Evolutionary conservation across 2,113 vertebrate species (phyloP).

Genomic region (Tragelaphus imberbis): DNA sequence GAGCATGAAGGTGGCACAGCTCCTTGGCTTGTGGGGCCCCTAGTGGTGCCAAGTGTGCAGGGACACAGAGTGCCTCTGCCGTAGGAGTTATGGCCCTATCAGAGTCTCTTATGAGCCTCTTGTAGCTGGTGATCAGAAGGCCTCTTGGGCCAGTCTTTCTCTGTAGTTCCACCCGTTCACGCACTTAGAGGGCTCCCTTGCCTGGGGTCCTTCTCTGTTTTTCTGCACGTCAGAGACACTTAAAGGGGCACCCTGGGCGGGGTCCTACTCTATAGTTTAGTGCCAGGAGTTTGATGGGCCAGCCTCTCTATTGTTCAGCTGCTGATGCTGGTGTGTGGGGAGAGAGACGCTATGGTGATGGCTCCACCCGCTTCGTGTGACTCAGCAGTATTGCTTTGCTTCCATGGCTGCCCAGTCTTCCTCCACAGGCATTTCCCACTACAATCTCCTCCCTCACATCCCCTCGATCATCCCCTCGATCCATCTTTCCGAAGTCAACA

Average conservation of each 20-base stretch:
- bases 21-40: background rate
- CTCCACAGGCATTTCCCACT: background rate
- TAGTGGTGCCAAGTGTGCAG: background rate
- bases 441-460: background rate
- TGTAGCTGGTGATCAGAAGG: background rate
- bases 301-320: background rate
- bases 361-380: fast-evolving
- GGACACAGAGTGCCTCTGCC: background rate
- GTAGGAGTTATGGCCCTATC: background rate
- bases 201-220: background rate
- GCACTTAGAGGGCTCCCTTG: background rate
- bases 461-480: background rate
- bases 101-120: background rate
- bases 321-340: background rate
- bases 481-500: background rate
- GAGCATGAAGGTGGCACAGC: background rate
- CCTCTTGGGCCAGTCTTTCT: background rate
- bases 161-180: fast-evolving
- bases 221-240: background rate
- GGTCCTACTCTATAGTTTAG: background rate
- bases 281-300: background rate
- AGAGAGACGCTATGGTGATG: background rate
- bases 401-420: background rate
- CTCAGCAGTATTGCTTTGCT: background rate
- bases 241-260: background rate